Percentiles rank a stretch among this genome's conserved stretches.
These are phyloP conservation scores for Euschistus heros DNA, from an alignment of 1,140 invertebrate genomes.

Conservation along the genomic window DNA sequence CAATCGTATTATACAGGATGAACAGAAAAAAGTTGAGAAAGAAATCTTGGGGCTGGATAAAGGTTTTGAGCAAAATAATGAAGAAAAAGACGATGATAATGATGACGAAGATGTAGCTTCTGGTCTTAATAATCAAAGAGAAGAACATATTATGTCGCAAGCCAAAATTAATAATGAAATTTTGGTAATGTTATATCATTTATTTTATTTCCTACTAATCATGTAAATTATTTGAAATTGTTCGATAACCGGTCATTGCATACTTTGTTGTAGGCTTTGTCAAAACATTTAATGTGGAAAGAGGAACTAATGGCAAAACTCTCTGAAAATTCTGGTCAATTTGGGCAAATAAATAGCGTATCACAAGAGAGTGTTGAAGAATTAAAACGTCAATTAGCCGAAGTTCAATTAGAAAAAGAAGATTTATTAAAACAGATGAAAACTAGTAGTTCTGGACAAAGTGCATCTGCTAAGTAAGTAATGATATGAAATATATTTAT, in stretches of 20 bases:
- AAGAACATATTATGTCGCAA: constrained; percentile 52
- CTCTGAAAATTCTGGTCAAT: constrained; percentile 49
- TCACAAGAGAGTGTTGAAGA: constrained; percentile 46
- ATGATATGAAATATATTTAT: too few species aligned
- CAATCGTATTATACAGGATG: background rate
- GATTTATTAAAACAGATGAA: constrained; percentile 54
- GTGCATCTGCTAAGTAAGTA: constrained; percentile 9
- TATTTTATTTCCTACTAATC: background rate
- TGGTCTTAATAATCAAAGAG: constrained; percentile 42
- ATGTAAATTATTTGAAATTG: too few species aligned
- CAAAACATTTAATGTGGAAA: constrained; percentile 61
- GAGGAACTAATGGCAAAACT: constrained; percentile 61
- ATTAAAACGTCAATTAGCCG: constrained; percentile 60
- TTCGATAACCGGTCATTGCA: too few species aligned
- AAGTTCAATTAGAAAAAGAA: constrained; percentile 62
- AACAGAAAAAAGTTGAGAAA: constrained; percentile 1
- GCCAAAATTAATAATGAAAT: constrained; percentile 35
- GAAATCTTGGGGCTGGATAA: background rate
- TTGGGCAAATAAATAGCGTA: constrained; percentile 40
- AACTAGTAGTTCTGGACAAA: constrained; percentile 25
- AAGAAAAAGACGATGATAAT: background rate
- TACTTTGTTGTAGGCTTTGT: constrained; percentile 38
- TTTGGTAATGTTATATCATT: constrained; percentile 26
- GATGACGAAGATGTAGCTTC: too few species aligned
- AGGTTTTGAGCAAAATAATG: too few species aligned